Conservation (phyloP, 2,113 vertebrate species). For the Siphamia tubifer region DNA sequence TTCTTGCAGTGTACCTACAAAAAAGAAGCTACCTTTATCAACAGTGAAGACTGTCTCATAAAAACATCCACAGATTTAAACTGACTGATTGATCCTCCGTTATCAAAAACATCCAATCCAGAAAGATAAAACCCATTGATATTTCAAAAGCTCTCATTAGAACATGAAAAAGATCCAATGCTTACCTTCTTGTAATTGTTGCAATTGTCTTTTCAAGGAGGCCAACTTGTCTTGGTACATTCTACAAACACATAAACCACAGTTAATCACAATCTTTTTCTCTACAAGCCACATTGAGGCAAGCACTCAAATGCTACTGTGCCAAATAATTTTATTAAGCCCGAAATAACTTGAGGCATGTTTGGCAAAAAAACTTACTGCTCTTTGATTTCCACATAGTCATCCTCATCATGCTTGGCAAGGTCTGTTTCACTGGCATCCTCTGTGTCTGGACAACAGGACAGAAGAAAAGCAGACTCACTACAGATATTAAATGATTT, state of each 20-base stretch:
- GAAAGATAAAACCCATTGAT: neutral
- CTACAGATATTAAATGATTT: neutral
- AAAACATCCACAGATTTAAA: no score
- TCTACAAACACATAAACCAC: slow-evolving; percentile 70
- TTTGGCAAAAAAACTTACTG: slow-evolving; percentile 84
- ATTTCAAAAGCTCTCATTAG: neutral
- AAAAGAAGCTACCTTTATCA: neutral
- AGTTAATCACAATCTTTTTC: neutral
- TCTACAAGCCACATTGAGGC: neutral
- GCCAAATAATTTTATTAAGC: neutral
- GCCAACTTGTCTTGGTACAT: slow-evolving; percentile 99
- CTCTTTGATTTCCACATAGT: slow-evolving; percentile 98
- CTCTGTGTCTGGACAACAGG: slow-evolving; percentile 86
- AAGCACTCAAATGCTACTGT: neutral
- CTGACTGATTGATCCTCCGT: no score
- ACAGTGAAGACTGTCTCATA: neutral
- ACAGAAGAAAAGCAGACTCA: neutral
- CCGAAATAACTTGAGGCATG: neutral
- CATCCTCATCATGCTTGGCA: slow-evolving; percentile 95
- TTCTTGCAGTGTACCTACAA: slow-evolving; percentile 92
- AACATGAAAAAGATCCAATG: neutral
- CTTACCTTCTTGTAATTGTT: slow-evolving; percentile 95
- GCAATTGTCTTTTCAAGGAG: slow-evolving; percentile 93
- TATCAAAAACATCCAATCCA: neutral
- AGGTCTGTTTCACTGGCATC: slow-evolving; percentile 98